A percentile compares a stretch with the other conserved stretches of the same genome.
phyloP scores from a whole-genome alignment of 2,888 invertebrate genomes.

The Boloria euphrosyne region DNA sequence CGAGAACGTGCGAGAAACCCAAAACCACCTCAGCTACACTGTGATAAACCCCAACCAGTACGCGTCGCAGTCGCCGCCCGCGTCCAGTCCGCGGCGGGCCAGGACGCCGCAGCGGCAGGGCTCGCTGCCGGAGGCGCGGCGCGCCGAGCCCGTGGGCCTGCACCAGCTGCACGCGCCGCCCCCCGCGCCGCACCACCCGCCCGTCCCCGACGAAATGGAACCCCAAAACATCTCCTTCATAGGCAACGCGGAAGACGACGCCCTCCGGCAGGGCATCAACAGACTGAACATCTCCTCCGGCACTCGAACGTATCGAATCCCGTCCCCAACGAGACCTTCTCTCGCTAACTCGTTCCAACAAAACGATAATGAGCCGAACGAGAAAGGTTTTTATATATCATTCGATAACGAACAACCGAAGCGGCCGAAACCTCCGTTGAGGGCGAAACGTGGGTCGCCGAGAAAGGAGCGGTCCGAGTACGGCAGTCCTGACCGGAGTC shows the following conservation, averaged over 20 bases:
- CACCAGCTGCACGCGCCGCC: constrained; percentile 74
- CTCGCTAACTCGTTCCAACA: constrained; percentile 87
- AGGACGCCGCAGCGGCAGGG: constrained; percentile 82
- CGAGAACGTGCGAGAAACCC: constrained; percentile 76
- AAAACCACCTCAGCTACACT: constrained; percentile 82
- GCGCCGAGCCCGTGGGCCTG: constrained; percentile 65
- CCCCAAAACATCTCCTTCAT: constrained; percentile 97
- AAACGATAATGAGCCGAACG: constrained; percentile 75
- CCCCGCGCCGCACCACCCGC: constrained; percentile 82
- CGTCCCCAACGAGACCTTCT: constrained; percentile 91
- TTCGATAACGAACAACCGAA: constrained; percentile 95
- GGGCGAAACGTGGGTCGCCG: constrained; percentile 88
- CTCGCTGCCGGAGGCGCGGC: constrained; percentile 58
- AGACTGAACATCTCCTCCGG: constrained; percentile 93
- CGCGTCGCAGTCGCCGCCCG: constrained; percentile 78
- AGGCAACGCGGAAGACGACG: constrained; percentile 85
- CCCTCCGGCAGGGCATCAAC: constrained; percentile 85
- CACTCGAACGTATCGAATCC: constrained; percentile 93
- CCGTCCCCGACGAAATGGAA: constrained; percentile 91
- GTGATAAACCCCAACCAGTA: constrained; percentile 82
- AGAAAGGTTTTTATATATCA: constrained; percentile 96
- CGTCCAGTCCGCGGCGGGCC: constrained; percentile 85
- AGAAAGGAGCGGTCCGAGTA: constrained; percentile 84
- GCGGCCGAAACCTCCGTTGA: constrained; percentile 92
- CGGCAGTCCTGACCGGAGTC: constrained; percentile 62